Conservation (phyloP, 2,888 invertebrate species). For the Villa cingulata region DNA sequence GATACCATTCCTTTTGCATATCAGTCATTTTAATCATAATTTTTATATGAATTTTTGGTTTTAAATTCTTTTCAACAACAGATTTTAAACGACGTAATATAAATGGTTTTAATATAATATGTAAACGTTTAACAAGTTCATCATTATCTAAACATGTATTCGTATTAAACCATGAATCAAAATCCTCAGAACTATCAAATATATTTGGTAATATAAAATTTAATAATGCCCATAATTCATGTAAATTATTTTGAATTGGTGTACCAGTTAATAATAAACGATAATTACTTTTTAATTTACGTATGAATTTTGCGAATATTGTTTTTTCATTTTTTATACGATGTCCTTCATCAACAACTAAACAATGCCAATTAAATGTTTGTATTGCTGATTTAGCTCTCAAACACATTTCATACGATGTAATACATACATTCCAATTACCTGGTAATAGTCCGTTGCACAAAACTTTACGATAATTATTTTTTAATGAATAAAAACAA, state of each 20-base stretch:
- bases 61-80: conserved; percentile 84
- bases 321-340: conserved; percentile 96
- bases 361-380: conserved; percentile 90
- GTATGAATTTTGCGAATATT: conserved; percentile 80
- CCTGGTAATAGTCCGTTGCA: conserved; percentile 78
- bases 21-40: conserved; percentile 86
- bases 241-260: conserved; percentile 89
- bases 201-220: conserved; percentile 92
- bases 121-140: conserved; percentile 71
- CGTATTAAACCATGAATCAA: conserved; percentile 92
- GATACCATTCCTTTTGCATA: conserved; percentile 97
- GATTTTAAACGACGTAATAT: conserved; percentile 79
- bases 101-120: conserved; percentile 81
- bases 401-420: conserved; percentile 94
- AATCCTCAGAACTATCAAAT: conserved; percentile 88
- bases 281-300: conserved; percentile 88
- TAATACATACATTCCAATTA: conserved; percentile 91
- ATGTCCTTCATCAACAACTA: conserved; percentile 96
- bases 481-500: conserved; percentile 82
- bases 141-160: conserved; percentile 79
- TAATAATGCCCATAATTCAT: conserved; percentile 88
- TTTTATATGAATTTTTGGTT: conserved; percentile 91
- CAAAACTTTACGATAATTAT: conserved; percentile 70
- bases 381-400: conserved; percentile 85
- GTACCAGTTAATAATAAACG: conserved; percentile 84